A percentile compares a stretch with the other conserved stretches of the same genome.
phyloP scores from a whole-genome alignment of 1,140 invertebrate genomes.

The Drosophila nebulosa region DNA sequence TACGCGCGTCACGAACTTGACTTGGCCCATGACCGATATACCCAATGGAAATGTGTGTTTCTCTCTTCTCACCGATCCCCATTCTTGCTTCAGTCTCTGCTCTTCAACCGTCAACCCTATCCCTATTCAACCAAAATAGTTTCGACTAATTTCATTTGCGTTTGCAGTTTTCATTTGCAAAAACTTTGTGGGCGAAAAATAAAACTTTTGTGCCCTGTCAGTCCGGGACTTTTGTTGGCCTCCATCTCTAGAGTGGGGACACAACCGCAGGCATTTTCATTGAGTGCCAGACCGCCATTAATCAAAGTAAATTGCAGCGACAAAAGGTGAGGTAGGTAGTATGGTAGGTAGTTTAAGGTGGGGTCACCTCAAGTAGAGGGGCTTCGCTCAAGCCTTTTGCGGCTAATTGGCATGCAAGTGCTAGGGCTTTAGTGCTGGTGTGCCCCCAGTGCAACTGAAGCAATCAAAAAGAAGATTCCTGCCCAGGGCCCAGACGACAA shows the following conservation, averaged over 20 bases:
- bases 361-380: background rate
- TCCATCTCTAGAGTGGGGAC: background rate
- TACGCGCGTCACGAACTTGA: constrained; percentile 74
- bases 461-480: constrained; percentile 2
- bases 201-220: constrained; percentile 28
- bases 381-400: background rate
- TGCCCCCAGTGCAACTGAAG: background rate
- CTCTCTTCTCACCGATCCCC: background rate
- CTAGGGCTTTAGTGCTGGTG: background rate
- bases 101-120: background rate
- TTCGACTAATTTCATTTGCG: constrained; percentile 75
- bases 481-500: background rate
- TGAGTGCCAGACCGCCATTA: constrained; percentile 62
- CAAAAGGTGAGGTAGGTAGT: background rate
- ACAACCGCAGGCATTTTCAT: constrained; percentile 42
- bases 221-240: constrained; percentile 15
- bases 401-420: constrained; percentile 25
- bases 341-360: background rate
- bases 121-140: constrained; percentile 51
- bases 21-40: constrained; percentile 26
- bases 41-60: background rate
- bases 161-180: constrained; percentile 63
- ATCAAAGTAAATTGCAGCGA: constrained; percentile 58
- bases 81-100: background rate
- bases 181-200: constrained; percentile 14